Evolutionary conservation across 2,888 invertebrate species (phyloP).

Genomic region (Tupiocoris notatus): DNA sequence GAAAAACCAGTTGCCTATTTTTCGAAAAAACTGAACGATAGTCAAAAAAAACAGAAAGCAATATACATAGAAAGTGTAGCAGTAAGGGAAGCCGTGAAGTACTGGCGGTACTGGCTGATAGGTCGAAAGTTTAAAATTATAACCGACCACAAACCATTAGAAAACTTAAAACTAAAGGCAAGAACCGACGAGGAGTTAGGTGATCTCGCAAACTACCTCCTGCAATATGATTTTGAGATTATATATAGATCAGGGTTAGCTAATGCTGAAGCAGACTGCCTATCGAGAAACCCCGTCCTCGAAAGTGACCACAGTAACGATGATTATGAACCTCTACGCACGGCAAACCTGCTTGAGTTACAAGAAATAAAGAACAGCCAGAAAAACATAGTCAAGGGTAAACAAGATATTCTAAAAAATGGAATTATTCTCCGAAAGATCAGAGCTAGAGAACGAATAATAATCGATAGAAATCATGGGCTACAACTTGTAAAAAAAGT

Average conservation of each 20-base stretch:
- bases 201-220: constrained; percentile 15
- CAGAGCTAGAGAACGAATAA: not conserved
- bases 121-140: not conserved
- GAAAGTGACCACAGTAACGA: not conserved
- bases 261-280: not conserved
- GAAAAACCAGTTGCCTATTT: constrained; percentile 11
- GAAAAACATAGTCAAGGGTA: constrained; percentile 5
- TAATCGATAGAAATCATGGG: constrained; percentile 3
- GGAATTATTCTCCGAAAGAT: constrained; percentile 19
- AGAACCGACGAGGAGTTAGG: not conserved
- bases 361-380: constrained; percentile 12
- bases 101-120: constrained; percentile 24
- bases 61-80: constrained; percentile 19
- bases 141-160: not conserved
- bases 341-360: constrained; percentile 11
- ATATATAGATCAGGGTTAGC: constrained; percentile 1
- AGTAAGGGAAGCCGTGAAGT: constrained; percentile 9
- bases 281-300: constrained; percentile 19
- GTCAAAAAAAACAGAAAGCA: constrained; percentile 10
- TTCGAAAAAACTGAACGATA: not conserved
- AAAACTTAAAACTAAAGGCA: not conserved
- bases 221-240: constrained; percentile 23
- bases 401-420: not conserved
- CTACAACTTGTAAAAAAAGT: not conserved
- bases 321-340: not conserved